These are phyloP conservation scores for Catagonus wagneri DNA, from an alignment of 2,113 vertebrate genomes.

Conservation along the genomic window DNA sequence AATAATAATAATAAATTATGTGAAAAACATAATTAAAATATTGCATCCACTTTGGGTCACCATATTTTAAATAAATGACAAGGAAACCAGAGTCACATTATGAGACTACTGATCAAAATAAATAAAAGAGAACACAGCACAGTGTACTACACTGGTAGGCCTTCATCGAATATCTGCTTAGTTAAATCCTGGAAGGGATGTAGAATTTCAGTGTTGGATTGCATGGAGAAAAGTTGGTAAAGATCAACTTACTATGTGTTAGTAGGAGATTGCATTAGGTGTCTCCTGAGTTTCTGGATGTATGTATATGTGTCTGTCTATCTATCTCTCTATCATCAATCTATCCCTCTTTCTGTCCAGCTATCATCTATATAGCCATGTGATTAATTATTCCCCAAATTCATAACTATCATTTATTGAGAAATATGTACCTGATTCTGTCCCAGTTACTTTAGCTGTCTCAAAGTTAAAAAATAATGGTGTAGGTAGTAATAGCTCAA, in stretches of 20 bases:
- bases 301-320: no score
- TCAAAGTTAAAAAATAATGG: not conserved
- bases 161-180: not conserved
- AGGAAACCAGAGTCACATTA: not conserved
- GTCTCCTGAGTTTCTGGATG: not conserved
- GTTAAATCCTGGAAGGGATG: not conserved
- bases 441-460: not conserved
- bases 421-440: not conserved
- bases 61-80: not conserved
- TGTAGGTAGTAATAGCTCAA: not conserved
- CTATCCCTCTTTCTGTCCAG: not conserved
- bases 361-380: not conserved
- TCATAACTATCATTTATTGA: not conserved
- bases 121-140: not conserved
- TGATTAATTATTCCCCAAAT: constrained; percentile 6
- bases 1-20: no score
- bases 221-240: not conserved
- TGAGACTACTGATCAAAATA: not conserved
- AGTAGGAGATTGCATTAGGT: not conserved
- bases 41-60: not conserved
- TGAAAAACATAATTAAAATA: constrained; percentile 16
- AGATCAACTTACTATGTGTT: not conserved
- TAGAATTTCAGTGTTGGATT: not conserved
- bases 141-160: not conserved
- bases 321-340: not conserved